These are phyloP conservation scores for Drosophila neotestacea DNA, from an alignment of 2,888 invertebrate genomes.

Conservation along the genomic window DNA sequence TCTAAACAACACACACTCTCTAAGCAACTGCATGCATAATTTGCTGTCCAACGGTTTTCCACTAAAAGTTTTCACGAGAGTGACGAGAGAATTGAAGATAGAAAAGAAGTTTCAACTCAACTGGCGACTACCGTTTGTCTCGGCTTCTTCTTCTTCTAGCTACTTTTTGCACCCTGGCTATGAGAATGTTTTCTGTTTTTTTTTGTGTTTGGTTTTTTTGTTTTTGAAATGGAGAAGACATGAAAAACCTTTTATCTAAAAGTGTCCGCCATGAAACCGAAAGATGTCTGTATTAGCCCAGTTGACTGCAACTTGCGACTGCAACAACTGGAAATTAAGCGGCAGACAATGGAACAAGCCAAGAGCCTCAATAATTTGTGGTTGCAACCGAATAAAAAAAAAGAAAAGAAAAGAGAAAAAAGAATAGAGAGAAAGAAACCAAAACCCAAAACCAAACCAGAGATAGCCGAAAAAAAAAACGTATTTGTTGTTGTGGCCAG, in stretches of 20 bases:
- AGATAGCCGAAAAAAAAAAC: constrained; percentile 46
- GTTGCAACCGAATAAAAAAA: constrained; percentile 37
- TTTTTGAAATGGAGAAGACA: constrained; percentile 75
- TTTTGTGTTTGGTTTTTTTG: neutral
- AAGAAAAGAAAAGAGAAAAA: neutral
- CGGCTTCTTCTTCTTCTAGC: constrained; percentile 24
- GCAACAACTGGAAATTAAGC: constrained; percentile 75
- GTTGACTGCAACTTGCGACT: constrained; percentile 35
- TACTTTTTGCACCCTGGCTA: constrained; percentile 53
- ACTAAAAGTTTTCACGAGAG: constrained; percentile 68
- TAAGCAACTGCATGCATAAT: constrained; percentile 70
- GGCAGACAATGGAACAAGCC: constrained; percentile 38
- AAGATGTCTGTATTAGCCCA: constrained; percentile 77
- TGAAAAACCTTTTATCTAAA: constrained; percentile 80
- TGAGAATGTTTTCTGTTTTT: constrained; percentile 47
- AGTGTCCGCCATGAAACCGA: constrained; percentile 49
- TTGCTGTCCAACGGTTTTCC: constrained; percentile 68
- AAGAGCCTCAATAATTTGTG: constrained; percentile 63
- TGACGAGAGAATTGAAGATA: constrained; percentile 32
- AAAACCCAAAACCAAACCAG: constrained; percentile 19
- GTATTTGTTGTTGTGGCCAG: constrained; percentile 54
- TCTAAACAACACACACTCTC: neutral
- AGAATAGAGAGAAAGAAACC: constrained; percentile 15
- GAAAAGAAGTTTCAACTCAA: constrained; percentile 30
- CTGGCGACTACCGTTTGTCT: constrained; percentile 30